phyloP scores from a whole-genome alignment of 2,797 vertebrate genomes.

The Gobionotothen gibberifrons region DNA sequence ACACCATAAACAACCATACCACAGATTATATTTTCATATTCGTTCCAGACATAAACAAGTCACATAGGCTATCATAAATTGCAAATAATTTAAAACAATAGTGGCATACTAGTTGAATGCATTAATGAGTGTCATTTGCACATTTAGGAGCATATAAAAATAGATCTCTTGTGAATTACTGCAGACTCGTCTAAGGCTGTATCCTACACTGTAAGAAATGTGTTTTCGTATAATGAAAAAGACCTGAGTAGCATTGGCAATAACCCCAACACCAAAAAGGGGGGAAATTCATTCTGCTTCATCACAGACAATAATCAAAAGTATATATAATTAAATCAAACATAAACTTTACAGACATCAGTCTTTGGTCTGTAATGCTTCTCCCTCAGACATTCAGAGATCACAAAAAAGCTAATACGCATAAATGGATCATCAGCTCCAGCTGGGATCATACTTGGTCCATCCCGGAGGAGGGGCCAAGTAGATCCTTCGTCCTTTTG shows the following conservation, averaged over 20 bases:
- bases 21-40: conserved; percentile 47
- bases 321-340: conserved; percentile 37
- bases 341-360: conserved; percentile 8
- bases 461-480: conserved; percentile 91
- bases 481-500: conserved; percentile 88
- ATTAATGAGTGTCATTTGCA: conserved; percentile 62
- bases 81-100: conserved; percentile 67
- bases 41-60: conserved; percentile 35
- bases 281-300: conserved; percentile 33
- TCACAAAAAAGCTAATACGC: conserved; percentile 18
- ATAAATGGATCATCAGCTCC: conserved; percentile 84
- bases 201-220: conserved; percentile 39
- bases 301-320: conserved; percentile 19
- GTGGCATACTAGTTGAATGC: conserved; percentile 53
- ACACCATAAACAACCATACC: conserved; percentile 48
- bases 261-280: conserved; percentile 33
- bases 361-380: conserved; percentile 69
- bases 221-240: conserved; percentile 57
- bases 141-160: conserved; percentile 71
- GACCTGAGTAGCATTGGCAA: conserved; percentile 75
- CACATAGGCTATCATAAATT: conserved; percentile 24
- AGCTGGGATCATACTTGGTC: conserved; percentile 89
- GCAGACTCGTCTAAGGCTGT: conserved; percentile 52
- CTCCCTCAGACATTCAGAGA: conserved; percentile 16
- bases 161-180: conserved; percentile 68